Evolutionary conservation across 2,888 invertebrate species (phyloP).

Genomic region (Gandaritis pyraliata): DNA sequence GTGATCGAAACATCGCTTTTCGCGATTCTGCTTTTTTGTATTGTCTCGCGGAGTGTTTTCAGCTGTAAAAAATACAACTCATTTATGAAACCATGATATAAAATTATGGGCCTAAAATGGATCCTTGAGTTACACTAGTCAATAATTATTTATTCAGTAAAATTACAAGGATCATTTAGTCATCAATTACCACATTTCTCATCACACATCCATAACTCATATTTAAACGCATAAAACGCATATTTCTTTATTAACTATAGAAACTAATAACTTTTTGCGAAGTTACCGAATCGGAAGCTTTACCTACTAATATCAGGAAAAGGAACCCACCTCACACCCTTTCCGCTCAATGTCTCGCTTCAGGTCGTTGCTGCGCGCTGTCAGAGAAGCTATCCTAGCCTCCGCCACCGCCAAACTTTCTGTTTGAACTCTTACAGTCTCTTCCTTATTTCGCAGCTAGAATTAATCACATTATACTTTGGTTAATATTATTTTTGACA

Average conservation of each 20-base stretch:
- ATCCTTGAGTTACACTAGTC: slow-evolving; percentile 16
- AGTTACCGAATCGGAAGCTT: slow-evolving; percentile 9
- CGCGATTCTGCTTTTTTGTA: slow-evolving; percentile 45
- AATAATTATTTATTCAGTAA: too few relatives aligned
- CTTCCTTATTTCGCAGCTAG: slow-evolving; percentile 72
- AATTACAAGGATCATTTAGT: too few relatives aligned
- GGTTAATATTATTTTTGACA: too few relatives aligned
- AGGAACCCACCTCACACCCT: slow-evolving; percentile 59
- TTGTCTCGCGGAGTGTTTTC: slow-evolving; percentile 43
- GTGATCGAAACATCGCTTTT: slow-evolving; percentile 51
- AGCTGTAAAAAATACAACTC: slow-evolving; percentile 40
- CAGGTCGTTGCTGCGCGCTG: slow-evolving; percentile 48
- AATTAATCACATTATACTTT: neutral
- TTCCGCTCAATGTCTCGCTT: slow-evolving; percentile 51
- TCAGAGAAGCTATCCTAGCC: slow-evolving; percentile 61
- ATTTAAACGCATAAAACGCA: neutral
- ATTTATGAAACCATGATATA: neutral
- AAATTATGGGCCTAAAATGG: neutral
- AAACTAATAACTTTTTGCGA: neutral
- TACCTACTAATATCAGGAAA: neutral
- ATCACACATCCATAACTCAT: too few relatives aligned
- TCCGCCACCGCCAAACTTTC: slow-evolving; percentile 70
- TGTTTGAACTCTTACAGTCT: slow-evolving; percentile 70
- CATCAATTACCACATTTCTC: too few relatives aligned
- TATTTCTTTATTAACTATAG: neutral